Conservation (phyloP, 1,140 invertebrate genomes). For the Chrysopa pallens region DNA sequence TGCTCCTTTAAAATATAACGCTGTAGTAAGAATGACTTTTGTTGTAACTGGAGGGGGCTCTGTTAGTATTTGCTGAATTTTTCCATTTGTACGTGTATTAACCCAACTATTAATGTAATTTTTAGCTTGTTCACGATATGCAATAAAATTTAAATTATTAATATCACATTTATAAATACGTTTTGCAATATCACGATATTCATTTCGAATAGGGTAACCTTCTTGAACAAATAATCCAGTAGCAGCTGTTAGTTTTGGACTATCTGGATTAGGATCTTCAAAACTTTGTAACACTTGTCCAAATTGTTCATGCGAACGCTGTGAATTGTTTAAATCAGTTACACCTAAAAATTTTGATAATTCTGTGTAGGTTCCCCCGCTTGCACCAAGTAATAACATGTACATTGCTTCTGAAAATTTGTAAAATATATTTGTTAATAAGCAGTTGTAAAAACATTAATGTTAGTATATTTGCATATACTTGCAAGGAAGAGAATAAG, state of each 20-base stretch:
- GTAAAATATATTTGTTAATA: no score
- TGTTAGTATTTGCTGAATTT: constrained; percentile 39
- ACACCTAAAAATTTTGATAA: no score
- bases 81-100: constrained; percentile 34
- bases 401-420: no score
- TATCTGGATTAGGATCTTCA: constrained; percentile 14
- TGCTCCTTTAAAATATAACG: constrained; percentile 57
- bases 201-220: constrained; percentile 29
- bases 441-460: no score
- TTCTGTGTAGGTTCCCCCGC: no score
- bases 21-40: constrained; percentile 45
- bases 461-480: no score
- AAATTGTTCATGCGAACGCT: constrained; percentile 36
- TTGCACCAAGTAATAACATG: no score
- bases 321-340: constrained; percentile 20
- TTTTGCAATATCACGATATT: constrained; percentile 28
- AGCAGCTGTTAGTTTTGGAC: constrained; percentile 19
- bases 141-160: constrained; percentile 33
- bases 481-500: no score
- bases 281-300: constrained; percentile 27
- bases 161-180: constrained; percentile 34
- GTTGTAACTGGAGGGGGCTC: constrained; percentile 28
- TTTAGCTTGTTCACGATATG: constrained; percentile 21
- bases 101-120: constrained; percentile 49
- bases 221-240: constrained; percentile 37